phyloP scores from a whole-genome alignment of 2,797 vertebrate genomes.

The Harpagifer antarcticus region DNA sequence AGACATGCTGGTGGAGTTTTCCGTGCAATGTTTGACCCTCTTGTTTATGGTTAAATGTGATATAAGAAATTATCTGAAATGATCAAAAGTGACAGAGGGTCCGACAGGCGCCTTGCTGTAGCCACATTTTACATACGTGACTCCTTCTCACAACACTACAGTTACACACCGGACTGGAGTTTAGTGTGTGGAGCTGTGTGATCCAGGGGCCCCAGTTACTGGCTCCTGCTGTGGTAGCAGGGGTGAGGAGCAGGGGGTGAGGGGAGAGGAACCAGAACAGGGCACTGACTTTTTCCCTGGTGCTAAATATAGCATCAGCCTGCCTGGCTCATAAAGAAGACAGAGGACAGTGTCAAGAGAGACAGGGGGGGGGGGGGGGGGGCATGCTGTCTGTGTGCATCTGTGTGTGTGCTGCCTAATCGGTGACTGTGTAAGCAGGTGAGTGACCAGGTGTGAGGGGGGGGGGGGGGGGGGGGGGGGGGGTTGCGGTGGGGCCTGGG shows the following conservation, averaged over 20 bases:
- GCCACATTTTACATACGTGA: conserved; percentile 27
- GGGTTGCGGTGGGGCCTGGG: not conserved
- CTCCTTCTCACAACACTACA: conserved; percentile 14
- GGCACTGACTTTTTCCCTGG: conserved; percentile 43
- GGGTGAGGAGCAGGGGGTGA: conserved; percentile 8
- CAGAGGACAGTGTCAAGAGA: conserved; percentile 42
- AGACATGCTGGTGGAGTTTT: conserved; percentile 20
- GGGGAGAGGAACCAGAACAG: conserved; percentile 50
- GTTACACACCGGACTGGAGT: not conserved
- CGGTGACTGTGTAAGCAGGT: conserved; percentile 18
- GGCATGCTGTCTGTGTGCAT: not conserved
- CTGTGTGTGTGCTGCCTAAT: conserved; percentile 8
- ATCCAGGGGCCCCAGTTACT: conserved; percentile 25
- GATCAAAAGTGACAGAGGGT: conserved; percentile 26
- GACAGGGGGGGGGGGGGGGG: conserved; percentile 1
- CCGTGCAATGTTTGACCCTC: conserved; percentile 6
- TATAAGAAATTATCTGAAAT: conserved; percentile 20
- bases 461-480: not conserved
- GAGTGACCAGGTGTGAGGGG: conserved; percentile 5
- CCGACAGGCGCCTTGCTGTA: conserved; percentile 21
- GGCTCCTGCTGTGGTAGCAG: conserved; percentile 23
- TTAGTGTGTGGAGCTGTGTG: conserved; percentile 38
- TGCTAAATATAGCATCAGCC: conserved; percentile 75
- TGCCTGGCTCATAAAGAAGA: conserved; percentile 57
- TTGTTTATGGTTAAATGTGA: conserved; percentile 37